Conservation (phyloP, 2,113 vertebrate genomes). For the Craseonycteris thonglongyai region DNA sequence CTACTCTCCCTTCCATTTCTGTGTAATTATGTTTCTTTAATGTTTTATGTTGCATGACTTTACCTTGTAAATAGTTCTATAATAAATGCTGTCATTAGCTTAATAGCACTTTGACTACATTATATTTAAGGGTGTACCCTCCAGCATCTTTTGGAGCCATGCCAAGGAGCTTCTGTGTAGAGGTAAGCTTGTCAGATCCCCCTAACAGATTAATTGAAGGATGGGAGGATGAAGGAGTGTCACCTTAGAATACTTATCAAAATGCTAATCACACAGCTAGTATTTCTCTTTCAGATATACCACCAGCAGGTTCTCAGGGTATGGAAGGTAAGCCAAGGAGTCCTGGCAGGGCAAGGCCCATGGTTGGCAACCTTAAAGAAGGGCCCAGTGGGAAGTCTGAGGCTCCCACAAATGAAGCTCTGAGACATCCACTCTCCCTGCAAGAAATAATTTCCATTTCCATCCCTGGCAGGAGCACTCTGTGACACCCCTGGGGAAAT, state of each 20-base stretch:
- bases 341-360: neutral
- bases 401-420: neutral
- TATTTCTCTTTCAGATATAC: neutral
- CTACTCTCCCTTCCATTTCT: slow-evolving; percentile 26
- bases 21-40: slow-evolving; percentile 67
- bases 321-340: neutral
- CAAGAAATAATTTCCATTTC: neutral
- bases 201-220: neutral
- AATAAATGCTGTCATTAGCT: slow-evolving; percentile 67
- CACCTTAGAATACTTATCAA: neutral
- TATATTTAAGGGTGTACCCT: slow-evolving; percentile 52
- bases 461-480: neutral
- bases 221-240: neutral
- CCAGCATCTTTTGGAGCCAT: slow-evolving; percentile 6
- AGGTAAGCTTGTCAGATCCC: neutral
- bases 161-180: neutral
- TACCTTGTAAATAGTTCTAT: slow-evolving; percentile 68
- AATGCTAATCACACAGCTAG: neutral
- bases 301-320: neutral
- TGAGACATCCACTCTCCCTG: neutral
- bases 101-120: slow-evolving; percentile 65
- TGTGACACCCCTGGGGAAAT: neutral
- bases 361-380: neutral
- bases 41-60: slow-evolving; percentile 64
- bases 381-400: neutral